Conservation (phyloP, 2,888 invertebrate species). For the Eupithecia pulchellata region DNA sequence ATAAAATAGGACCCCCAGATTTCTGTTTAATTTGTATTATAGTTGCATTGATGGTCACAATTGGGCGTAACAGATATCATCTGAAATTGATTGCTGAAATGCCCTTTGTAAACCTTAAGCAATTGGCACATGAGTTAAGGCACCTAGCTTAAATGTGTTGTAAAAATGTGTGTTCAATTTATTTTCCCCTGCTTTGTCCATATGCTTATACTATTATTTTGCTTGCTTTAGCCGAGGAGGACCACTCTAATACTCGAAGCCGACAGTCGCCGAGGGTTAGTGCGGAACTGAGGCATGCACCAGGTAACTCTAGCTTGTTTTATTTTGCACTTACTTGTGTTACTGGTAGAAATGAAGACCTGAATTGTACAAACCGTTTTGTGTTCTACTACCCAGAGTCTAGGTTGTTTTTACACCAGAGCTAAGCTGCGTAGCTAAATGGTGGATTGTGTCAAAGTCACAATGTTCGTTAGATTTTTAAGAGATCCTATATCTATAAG, state of each 20-base stretch:
- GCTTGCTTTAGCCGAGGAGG: constrained; percentile 89
- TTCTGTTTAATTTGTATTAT: background rate
- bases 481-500: no score
- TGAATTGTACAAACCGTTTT: background rate
- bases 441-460: background rate
- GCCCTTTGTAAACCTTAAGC: background rate
- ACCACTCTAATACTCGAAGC: constrained; percentile 85
- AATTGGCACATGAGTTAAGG: background rate
- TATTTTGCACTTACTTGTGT: constrained; percentile 20
- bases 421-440: background rate
- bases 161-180: constrained; percentile 44
- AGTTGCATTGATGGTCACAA: background rate
- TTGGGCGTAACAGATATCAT: background rate
- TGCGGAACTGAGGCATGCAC: constrained; percentile 56
- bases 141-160: constrained; percentile 11
- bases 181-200: constrained; percentile 38
- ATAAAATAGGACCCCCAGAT: background rate
- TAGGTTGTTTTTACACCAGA: background rate
- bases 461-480: no score
- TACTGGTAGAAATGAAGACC: background rate
- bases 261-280: constrained; percentile 61
- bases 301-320: constrained; percentile 62
- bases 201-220: constrained; percentile 55
- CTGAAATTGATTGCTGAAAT: background rate
- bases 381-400: background rate